phyloP scores from a whole-genome alignment of 2,888 invertebrate species.

The Agonopterix heracliana region DNA sequence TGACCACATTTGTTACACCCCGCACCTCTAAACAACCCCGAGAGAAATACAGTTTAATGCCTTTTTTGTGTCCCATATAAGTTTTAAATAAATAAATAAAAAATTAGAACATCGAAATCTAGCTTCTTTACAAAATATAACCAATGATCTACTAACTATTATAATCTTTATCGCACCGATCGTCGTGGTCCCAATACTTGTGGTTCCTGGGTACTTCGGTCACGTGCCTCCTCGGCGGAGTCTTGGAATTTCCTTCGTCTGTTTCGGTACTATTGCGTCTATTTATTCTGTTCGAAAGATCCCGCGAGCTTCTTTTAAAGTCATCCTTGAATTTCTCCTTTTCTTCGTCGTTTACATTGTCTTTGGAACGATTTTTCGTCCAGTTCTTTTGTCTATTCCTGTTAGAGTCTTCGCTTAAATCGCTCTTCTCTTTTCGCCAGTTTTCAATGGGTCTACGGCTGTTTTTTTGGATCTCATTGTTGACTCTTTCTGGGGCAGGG shows the following conservation, averaged over 20 bases:
- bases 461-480: slow-evolving; percentile 46
- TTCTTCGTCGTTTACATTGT: slow-evolving; percentile 46
- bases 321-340: slow-evolving; percentile 19
- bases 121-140: too few species aligned
- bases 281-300: slow-evolving; percentile 26
- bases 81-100: too few species aligned
- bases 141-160: slow-evolving; percentile 49
- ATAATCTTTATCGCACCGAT: slow-evolving; percentile 64
- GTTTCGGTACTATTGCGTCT: slow-evolving; percentile 47
- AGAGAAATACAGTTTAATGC: too few species aligned
- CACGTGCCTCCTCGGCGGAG: slow-evolving; percentile 46
- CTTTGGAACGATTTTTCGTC: slow-evolving; percentile 52
- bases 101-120: too few species aligned
- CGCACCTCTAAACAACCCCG: too few species aligned
- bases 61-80: too few species aligned
- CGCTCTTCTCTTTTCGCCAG: slow-evolving; percentile 55
- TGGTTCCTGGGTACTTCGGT: slow-evolving; percentile 59
- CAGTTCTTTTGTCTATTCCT: slow-evolving; percentile 47
- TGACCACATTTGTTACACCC: too few species aligned
- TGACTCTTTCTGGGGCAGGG: slow-evolving; percentile 38
- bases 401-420: slow-evolving; percentile 42
- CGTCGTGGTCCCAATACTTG: slow-evolving; percentile 70
- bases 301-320: slow-evolving; percentile 29
- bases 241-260: slow-evolving; percentile 18
- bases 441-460: slow-evolving; percentile 48